Evolutionary conservation across 2,888 invertebrate species (phyloP).

Genomic region (Mimas tiliae): DNA sequence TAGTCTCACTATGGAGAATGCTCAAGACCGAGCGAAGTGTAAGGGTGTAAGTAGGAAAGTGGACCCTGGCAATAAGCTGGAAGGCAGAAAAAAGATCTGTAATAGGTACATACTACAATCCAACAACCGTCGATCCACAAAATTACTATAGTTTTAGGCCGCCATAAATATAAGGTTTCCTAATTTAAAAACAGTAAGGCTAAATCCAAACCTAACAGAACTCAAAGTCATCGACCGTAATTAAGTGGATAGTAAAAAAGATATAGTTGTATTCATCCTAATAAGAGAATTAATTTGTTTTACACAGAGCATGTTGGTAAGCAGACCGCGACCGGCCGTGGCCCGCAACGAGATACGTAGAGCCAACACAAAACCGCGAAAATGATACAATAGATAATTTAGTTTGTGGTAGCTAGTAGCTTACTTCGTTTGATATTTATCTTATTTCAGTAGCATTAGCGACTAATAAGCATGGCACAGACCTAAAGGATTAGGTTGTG

Average conservation of each 20-base stretch:
- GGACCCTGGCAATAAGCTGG: no score
- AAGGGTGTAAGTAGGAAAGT: no score
- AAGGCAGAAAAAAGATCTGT: no score
- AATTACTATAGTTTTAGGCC: background rate
- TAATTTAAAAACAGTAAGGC: background rate
- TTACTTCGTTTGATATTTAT: background rate
- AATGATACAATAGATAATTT: constrained; percentile 28
- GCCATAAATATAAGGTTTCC: background rate
- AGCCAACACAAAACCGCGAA: constrained; percentile 30
- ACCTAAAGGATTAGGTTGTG: no score
- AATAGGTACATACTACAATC: no score
- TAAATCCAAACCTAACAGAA: constrained; percentile 3
- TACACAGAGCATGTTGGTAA: constrained; percentile 18
- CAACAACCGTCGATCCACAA: background rate
- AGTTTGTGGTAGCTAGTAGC: constrained; percentile 4
- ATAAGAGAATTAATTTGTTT: constrained; percentile 18
- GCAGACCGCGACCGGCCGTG: constrained; percentile 37
- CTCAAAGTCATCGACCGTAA: constrained; percentile 11
- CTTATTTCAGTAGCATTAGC: background rate
- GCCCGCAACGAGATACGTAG: constrained; percentile 33
- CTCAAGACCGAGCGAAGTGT: no score
- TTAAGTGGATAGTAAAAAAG: background rate
- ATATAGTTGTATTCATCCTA: constrained; percentile 10
- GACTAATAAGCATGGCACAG: background rate
- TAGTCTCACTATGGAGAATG: no score